Evolutionary conservation across 2,888 invertebrate genomes (phyloP).

Genomic region (Spilarctia lutea): DNA sequence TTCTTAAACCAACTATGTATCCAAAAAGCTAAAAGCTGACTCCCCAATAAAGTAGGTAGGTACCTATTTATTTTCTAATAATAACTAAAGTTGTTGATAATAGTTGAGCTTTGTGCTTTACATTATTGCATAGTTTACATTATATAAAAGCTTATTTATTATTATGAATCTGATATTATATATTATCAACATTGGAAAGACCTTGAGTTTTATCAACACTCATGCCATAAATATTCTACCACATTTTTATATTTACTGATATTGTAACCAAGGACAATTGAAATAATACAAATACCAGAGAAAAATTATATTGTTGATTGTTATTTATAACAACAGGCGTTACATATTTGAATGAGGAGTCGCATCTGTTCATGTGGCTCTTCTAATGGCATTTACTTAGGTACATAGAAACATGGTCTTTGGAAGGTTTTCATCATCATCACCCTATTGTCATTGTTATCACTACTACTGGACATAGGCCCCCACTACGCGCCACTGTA

Average conservation of each 20-base stretch:
- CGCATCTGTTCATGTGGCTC: too few relatives aligned
- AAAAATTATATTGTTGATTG: neutral
- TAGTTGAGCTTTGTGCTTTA: neutral
- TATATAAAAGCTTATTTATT: neutral
- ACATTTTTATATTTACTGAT: neutral
- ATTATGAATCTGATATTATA: slow-evolving; percentile 1
- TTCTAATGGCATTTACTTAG: neutral
- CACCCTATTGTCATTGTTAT: too few relatives aligned
- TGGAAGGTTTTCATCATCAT: neutral
- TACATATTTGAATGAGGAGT: neutral
- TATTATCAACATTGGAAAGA: neutral
- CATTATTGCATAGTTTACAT: neutral
- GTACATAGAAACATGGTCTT: neutral
- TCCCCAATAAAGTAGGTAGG: too few relatives aligned
- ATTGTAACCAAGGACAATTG: slow-evolving; percentile 1
- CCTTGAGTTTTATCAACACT: slow-evolving; percentile 18
- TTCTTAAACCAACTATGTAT: neutral
- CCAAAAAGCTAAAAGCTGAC: too few relatives aligned
- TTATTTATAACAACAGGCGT: neutral
- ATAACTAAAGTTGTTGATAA: neutral
- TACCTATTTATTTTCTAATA: neutral
- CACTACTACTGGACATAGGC: too few relatives aligned
- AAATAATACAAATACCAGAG: neutral
- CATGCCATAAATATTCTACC: slow-evolving; percentile 5
- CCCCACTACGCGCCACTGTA: too few relatives aligned